phyloP scores from a whole-genome alignment of 1,140 invertebrate genomes.

The Onthophagus taurus region DNA sequence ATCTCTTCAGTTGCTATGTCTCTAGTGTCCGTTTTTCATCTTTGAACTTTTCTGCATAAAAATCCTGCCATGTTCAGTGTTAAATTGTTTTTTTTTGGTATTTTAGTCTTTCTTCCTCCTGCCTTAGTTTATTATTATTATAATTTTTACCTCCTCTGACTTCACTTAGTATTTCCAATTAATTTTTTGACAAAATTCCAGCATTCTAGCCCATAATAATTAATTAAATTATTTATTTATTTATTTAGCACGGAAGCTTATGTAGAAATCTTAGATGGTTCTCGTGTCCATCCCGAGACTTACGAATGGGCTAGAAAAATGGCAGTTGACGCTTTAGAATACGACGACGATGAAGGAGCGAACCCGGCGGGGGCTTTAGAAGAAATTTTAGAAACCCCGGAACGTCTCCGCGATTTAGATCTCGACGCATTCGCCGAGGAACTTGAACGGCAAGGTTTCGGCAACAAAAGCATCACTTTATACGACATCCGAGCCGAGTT shows the following conservation, averaged over 20 bases:
- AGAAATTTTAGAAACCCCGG: constrained; percentile 93
- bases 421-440: constrained; percentile 98
- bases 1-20: too few relatives aligned
- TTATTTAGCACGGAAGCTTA: constrained; percentile 74
- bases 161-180: too few relatives aligned
- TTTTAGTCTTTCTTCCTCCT: too few relatives aligned
- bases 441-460: constrained; percentile 74
- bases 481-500: constrained; percentile 97
- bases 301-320: constrained; percentile 99
- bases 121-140: too few relatives aligned
- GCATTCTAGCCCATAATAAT: too few relatives aligned
- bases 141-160: too few relatives aligned
- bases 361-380: constrained; percentile 95
- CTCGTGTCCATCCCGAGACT: constrained; percentile 96
- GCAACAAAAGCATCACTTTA: constrained; percentile 90
- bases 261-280: constrained; percentile 94
- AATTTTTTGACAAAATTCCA: too few relatives aligned
- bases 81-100: too few relatives aligned
- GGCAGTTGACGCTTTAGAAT: constrained; percentile 98
- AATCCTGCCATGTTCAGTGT: too few relatives aligned
- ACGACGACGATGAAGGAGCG: constrained; percentile 91
- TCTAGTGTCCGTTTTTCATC: too few relatives aligned
- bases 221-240: constrained; percentile 6
- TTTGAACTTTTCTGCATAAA: too few relatives aligned
- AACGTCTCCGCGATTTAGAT: constrained; percentile 92